Evolutionary conservation across 2,888 invertebrate genomes (phyloP).

Genomic region (Tuberolachnus salignus): DNA sequence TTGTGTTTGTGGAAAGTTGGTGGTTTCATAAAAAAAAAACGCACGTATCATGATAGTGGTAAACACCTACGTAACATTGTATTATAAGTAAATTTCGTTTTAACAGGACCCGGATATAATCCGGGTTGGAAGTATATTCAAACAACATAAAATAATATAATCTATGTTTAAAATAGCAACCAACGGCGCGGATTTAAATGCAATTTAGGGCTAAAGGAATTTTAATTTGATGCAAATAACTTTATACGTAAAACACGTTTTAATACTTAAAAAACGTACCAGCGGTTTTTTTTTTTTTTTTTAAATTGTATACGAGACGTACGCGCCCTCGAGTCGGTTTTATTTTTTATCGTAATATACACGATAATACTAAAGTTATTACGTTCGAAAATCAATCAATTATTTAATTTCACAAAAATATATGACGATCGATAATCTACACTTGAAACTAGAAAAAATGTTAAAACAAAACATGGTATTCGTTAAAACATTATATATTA

Average conservation of each 20-base stretch:
- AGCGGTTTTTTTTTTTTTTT: too few species aligned
- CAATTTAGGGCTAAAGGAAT: neutral
- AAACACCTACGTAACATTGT: slow-evolving; percentile 4
- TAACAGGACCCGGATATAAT: neutral
- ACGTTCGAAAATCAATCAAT: too few species aligned
- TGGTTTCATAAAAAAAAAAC: neutral
- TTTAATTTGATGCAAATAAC: neutral
- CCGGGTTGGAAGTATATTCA: neutral
- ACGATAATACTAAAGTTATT: too few species aligned
- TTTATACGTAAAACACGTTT: neutral
- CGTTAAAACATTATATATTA: too few species aligned
- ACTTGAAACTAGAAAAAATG: too few species aligned
- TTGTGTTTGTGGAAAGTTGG: slow-evolving; percentile 3
- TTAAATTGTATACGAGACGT: neutral
- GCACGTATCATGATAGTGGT: neutral
- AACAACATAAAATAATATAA: slow-evolving; percentile 18
- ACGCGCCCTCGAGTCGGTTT: too few species aligned
- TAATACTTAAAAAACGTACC: neutral
- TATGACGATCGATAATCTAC: too few species aligned
- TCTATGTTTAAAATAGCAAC: slow-evolving; percentile 4
- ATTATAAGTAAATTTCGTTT: slow-evolving; percentile 15
- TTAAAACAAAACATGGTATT: too few species aligned
- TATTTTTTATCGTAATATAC: too few species aligned
- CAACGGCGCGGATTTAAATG: neutral
- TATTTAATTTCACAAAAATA: too few species aligned